Base-by-base conservation (phyloP, 2,113 vertebrate species). In the Hemibagrus wyckioides region DNA sequence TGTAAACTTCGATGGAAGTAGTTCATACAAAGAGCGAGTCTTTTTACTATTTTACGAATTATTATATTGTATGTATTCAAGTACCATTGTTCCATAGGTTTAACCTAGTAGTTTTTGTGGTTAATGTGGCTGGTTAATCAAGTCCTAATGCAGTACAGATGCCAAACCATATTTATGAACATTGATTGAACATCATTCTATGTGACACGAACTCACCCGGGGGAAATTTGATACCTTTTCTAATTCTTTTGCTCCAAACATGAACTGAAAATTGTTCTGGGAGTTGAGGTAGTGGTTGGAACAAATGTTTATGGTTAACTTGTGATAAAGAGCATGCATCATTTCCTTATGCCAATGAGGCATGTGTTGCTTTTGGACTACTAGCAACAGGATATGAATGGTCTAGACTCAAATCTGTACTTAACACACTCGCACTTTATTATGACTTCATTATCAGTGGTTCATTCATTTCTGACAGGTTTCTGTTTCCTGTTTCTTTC, bases 401-500 rank as follows among this genome's bases (percentile, higher is more conserved):
- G 63, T 80, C 48, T 75, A 75, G 54, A 44, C 67, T 25, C 41
- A 75, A 63, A 61, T 44, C 79, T 33, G 48, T 19, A 30, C 28
- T 15, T 56, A 11, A n/a, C 30, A 57, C 52, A 86, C 17, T 11
- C 6, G 14, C 23, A 71, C 28, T 81, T 82, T 56, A 10, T 65
- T 61, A 63, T 76, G 39, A 13, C 4, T 73, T 23, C 28, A 23
- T 25, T 65, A 33, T 77, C 71, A 6, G 41, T 76, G 48, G 84
- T 86, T 82, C n/a, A 65, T 87, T 84, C 48, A 59, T 61, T 33
- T 71, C 63, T 69, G 63, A 4, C 83, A 87, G 30, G 25, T 23
- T 57, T 86, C 73, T 77, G 9, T 83, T 59, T 86, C 63, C 63
- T 91, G 75, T 90, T 33, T n/a, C 87, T 85, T 80, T 91, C 56